phyloP scores from a whole-genome alignment of 2,888 invertebrate species.

The Erebia epiphron region DNA sequence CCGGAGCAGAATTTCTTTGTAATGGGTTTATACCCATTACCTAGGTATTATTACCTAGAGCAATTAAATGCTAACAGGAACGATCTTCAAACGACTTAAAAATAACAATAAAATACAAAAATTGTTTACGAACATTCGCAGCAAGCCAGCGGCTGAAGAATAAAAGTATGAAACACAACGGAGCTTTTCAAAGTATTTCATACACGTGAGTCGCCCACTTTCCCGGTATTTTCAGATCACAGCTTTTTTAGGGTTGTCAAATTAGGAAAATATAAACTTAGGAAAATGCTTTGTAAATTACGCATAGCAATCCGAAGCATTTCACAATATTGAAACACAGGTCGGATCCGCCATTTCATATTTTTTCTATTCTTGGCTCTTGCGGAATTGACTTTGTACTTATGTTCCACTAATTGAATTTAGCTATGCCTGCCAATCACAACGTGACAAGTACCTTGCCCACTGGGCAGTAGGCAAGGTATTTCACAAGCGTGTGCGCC shows the following conservation, averaged over 20 bases:
- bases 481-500: no score
- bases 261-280: background rate
- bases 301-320: no score
- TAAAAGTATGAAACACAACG: conserved; percentile 25
- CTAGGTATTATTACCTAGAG: background rate
- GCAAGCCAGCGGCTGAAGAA: conserved; percentile 28
- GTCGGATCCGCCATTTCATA: no score
- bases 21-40: no score
- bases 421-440: no score
- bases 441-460: no score
- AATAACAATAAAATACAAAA: conserved; percentile 26
- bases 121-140: conserved; percentile 22
- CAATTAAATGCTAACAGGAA: conserved; percentile 7
- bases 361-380: no score
- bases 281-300: background rate
- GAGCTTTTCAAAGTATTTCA: conserved; percentile 42
- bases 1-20: background rate
- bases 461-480: no score
- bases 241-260: background rate
- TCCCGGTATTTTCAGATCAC: conserved; percentile 6
- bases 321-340: no score
- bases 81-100: conserved; percentile 13
- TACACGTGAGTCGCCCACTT: conserved; percentile 41
- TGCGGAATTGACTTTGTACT: no score
- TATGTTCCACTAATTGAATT: no score